Base-by-base conservation (phyloP, 2,888 invertebrate species). In the Platycheirus rosarum region DNA sequence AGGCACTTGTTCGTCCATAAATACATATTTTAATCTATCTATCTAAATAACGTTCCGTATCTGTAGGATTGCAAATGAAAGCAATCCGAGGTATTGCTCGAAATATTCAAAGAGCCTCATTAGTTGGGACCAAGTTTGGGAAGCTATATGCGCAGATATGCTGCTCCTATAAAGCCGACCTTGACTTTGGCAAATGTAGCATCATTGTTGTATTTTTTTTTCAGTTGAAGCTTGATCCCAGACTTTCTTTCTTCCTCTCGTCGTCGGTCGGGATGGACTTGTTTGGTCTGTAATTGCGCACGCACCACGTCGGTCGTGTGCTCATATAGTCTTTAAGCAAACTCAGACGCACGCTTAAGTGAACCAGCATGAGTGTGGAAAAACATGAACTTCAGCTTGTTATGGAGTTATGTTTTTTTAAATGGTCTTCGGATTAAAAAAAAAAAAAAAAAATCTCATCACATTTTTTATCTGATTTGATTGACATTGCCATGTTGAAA, bases 231-330 rank as follows among this genome's bases (percentile, higher is more conserved):
- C 42, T 57, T 8, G 40, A 57, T 42, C 5, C 8, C 26, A 8
- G 13, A 68, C 68, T 69, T 69, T 55, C 55, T 57, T 69, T 69
- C 46, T 70, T 62, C 53, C 48, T 63, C 62, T 63, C 40, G 20
- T 4, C n/a, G n/a, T n/a, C n/a, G n/a, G 20, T 57, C 40, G 32
- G 32, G 48, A 53, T 53, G 44, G 44, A 69, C 51, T 42, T 48
- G 66, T 46, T 62, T 68, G 35, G 46, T n/a, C 6, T 35, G 42
- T 14, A 9, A 29, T 13, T 32, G 16, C 29, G 29, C 29, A 44
- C 44, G 29, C 44, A 42, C 42, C 5, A 9, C 13, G 9, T 32
- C 3, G 16, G 42, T 44, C 11, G 9, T 26, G 26, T 42, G 11
- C 9, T 14, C 1, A 18, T 0, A 32, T 0, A 32, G 9, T 4